A percentile compares a stretch with the other conserved stretches of the same genome.
phyloP scores from a whole-genome alignment of 2,888 invertebrate species.

The Kryphioiulus occultus region DNA sequence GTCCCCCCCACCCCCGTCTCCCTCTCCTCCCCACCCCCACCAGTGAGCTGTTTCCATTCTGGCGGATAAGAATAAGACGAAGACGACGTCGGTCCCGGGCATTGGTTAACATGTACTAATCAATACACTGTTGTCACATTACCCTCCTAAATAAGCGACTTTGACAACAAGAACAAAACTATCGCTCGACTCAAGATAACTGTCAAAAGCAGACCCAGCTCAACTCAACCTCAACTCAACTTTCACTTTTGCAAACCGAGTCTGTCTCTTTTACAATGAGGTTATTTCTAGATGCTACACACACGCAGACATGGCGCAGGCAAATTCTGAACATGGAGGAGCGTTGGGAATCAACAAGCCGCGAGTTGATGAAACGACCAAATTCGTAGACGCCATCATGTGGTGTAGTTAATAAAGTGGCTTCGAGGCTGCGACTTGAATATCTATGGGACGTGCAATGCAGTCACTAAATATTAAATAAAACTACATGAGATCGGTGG shows the following conservation, averaged over 20 bases:
- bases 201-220: constrained; percentile 36
- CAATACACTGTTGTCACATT: constrained; percentile 46
- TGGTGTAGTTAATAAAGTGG: not conserved
- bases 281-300: constrained; percentile 25
- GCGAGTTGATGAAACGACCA: not conserved
- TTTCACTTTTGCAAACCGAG: constrained; percentile 35
- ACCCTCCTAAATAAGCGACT: constrained; percentile 43
- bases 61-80: constrained; percentile 35
- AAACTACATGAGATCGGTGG: too few species aligned
- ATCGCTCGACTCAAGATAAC: constrained; percentile 46
- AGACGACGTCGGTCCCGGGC: constrained; percentile 39
- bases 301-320: not conserved
- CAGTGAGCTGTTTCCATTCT: constrained; percentile 36
- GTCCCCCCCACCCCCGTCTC: not conserved
- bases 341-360: constrained; percentile 2
- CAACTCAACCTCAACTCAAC: constrained; percentile 41
- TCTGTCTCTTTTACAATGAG: constrained; percentile 35
- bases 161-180: constrained; percentile 44
- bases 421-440: too few species aligned
- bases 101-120: constrained; percentile 39
- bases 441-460: too few species aligned
- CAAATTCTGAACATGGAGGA: not conserved
- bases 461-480: too few species aligned
- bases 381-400: not conserved
- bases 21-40: constrained; percentile 9